A percentile compares a stretch with the other conserved stretches of the same genome.
These are phyloP conservation scores for Allolobophora icterica DNA, from an alignment of 2,888 invertebrate genomes.

Conservation along the genomic window DNA sequence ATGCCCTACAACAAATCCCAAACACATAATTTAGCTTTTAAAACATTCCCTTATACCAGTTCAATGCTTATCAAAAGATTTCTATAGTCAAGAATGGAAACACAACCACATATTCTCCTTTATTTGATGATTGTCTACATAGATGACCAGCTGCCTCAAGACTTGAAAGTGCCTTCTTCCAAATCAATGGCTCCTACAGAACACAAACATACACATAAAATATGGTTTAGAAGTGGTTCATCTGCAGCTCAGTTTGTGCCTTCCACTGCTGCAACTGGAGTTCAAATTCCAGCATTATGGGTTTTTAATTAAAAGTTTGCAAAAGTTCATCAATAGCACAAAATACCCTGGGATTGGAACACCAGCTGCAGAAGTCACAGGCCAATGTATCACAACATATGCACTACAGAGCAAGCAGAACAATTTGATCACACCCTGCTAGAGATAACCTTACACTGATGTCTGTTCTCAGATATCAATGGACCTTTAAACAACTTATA, in stretches of 20 bases:
- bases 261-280: not conserved
- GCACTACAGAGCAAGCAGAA: not conserved
- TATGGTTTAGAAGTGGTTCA: not conserved
- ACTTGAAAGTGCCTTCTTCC: constrained; percentile 11
- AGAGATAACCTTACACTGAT: not conserved
- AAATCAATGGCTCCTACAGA: not conserved
- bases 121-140: not conserved
- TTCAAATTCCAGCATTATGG: too few species aligned
- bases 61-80: not conserved
- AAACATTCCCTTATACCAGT: not conserved
- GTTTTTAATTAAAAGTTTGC: too few species aligned
- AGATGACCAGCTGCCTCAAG: constrained; percentile 1
- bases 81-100: not conserved
- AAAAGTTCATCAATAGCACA: too few species aligned
- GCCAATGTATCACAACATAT: not conserved
- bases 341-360: not conserved
- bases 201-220: not conserved
- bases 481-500: not conserved
- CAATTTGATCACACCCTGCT: not conserved
- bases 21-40: not conserved
- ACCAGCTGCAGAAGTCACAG: not conserved
- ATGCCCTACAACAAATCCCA: too few species aligned
- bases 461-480: not conserved
- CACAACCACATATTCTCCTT: not conserved
- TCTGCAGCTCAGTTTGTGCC: not conserved